A percentile compares a stretch with the other conserved stretches of the same genome.
Conservation (phyloP, 2,113 vertebrate species). For the Chinchilla lanigera region DNA sequence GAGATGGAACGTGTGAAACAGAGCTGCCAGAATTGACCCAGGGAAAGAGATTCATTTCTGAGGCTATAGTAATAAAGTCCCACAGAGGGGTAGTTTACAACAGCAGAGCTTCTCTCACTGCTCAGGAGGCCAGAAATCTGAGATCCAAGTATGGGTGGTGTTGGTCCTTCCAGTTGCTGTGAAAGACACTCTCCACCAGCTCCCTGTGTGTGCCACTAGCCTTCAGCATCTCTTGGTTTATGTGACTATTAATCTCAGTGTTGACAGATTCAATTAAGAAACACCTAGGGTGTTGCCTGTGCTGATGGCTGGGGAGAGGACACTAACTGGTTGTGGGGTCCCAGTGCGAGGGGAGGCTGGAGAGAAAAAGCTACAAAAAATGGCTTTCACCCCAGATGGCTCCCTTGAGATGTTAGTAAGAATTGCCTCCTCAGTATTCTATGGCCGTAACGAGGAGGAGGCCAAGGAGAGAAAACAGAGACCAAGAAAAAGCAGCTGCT, state of each 20-base stretch:
- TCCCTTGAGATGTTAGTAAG: too few relatives aligned
- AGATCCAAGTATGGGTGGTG: neutral
- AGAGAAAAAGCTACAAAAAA: too few relatives aligned
- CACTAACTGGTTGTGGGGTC: too few relatives aligned
- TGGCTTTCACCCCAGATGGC: too few relatives aligned
- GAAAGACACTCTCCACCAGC: neutral
- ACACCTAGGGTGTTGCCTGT: neutral
- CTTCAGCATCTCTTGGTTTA: neutral
- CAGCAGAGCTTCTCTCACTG: neutral
- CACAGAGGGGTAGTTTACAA: neutral
- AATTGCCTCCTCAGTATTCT: too few relatives aligned
- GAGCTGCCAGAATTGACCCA: neutral
- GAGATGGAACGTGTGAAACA: neutral
- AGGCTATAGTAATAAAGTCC: neutral
- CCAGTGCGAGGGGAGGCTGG: too few relatives aligned
- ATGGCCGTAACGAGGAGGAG: too few relatives aligned
- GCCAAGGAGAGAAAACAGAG: too few relatives aligned
- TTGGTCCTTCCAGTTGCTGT: neutral
- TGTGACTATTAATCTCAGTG: neutral
- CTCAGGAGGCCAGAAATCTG: neutral
- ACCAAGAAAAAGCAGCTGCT: too few relatives aligned
- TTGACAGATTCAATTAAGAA: neutral
- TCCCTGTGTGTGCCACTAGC: neutral
- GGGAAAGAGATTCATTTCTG: neutral
- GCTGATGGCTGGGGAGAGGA: too few relatives aligned